Evolutionary conservation across 2,888 invertebrate species (phyloP).

Genomic region (Andrena fulva): DNA sequence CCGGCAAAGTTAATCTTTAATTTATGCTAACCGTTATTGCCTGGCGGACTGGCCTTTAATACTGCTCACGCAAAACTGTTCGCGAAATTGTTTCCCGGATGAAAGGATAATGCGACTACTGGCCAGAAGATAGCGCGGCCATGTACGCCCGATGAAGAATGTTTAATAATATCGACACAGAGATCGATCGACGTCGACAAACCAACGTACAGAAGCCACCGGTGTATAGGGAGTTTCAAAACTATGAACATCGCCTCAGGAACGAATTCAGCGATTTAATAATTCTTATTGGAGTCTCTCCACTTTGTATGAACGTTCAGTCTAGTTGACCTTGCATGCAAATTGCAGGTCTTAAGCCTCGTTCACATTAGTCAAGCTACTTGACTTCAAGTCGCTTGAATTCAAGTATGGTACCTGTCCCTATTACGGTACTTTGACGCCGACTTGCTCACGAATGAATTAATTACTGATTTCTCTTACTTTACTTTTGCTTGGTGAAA

Average conservation of each 20-base stretch:
- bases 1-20: conserved; percentile 64
- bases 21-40: conserved; percentile 72
- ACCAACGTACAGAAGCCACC: background rate
- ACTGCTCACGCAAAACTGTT: conserved; percentile 61
- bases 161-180: conserved; percentile 8
- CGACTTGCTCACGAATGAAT: no score
- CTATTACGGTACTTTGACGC: no score
- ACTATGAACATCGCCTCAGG: background rate
- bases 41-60: conserved; percentile 63
- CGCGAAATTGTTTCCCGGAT: conserved; percentile 58
- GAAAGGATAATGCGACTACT: conserved; percentile 57
- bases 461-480: no score
- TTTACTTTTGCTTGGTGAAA: no score
- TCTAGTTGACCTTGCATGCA: conserved; percentile 2
- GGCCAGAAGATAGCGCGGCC: conserved; percentile 31
- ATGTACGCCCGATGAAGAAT: conserved; percentile 10
- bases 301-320: background rate
- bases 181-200: background rate
- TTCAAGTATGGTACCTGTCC: no score
- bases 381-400: no score
- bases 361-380: no score
- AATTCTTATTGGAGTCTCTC: background rate
- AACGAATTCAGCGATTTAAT: conserved; percentile 6
- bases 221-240: background rate
- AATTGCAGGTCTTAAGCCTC: background rate